phyloP scores from a whole-genome alignment of 2,888 invertebrate species.

The Cyaniris semiargus region DNA sequence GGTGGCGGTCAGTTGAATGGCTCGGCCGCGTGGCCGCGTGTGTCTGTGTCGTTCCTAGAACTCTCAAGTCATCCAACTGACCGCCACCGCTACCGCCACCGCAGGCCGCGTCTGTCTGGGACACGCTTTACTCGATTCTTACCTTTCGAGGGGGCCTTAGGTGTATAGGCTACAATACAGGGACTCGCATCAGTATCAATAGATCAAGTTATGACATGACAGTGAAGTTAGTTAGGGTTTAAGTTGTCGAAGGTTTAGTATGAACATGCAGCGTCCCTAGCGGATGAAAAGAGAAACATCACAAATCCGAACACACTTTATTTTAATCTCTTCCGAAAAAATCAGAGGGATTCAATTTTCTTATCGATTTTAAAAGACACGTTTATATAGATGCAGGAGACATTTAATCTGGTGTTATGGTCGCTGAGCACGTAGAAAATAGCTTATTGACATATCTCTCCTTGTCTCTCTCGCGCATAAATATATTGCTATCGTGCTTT shows the following conservation, averaged over 20 bases:
- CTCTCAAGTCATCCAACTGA: no score
- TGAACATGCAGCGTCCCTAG: slow-evolving; percentile 6
- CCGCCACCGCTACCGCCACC: no score
- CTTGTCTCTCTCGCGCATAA: no score
- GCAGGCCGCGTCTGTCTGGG: no score
- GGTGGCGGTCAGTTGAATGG: no score
- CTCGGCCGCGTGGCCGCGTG: no score
- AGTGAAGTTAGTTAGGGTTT: neutral
- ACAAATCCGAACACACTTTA: neutral
- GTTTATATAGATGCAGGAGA: neutral
- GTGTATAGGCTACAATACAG: slow-evolving; percentile 21
- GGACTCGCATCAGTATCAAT: slow-evolving; percentile 24
- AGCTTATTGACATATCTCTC: neutral
- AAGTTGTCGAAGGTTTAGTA: neutral
- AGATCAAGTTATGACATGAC: slow-evolving; percentile 10
- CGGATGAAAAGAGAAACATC: neutral
- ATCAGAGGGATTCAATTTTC: neutral
- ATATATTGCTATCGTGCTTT: no score
- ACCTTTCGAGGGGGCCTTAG: slow-evolving; percentile 4
- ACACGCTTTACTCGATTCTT: slow-evolving; percentile 10
- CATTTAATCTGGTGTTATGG: neutral
- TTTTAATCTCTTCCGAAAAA: neutral
- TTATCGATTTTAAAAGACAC: neutral
- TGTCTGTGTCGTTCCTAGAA: no score
- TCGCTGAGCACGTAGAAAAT: neutral